A percentile compares a stretch with the other conserved stretches of the same genome.
Conservation (phyloP, 2,113 vertebrate species). For the Vanacampus margaritifer region DNA sequence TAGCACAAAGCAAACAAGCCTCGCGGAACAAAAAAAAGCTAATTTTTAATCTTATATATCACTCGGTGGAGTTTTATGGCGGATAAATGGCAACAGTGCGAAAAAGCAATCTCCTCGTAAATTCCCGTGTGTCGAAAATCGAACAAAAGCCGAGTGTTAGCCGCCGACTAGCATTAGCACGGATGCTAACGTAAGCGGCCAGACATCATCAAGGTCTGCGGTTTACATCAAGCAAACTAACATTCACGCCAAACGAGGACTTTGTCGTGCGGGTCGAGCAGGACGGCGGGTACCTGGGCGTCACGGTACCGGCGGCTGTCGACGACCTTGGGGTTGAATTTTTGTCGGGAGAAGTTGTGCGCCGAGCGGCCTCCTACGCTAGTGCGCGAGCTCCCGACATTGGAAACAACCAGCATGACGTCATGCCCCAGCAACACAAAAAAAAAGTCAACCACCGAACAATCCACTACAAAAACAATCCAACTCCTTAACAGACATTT, state of each 20-base stretch:
- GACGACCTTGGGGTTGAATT: slow-evolving; percentile 55
- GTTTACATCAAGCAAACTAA: slow-evolving; percentile 6
- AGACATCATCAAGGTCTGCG: slow-evolving; percentile 14
- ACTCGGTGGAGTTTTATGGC: not conserved
- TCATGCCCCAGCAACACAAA: slow-evolving; percentile 50
- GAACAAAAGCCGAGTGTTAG: slow-evolving; percentile 49
- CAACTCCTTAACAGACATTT: not conserved
- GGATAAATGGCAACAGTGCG: slow-evolving; percentile 7
- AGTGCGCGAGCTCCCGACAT: slow-evolving; percentile 57
- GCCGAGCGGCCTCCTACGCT: slow-evolving; percentile 66
- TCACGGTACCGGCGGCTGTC: slow-evolving; percentile 44
- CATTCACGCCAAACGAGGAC: not conserved
- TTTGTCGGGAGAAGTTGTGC: slow-evolving; percentile 38
- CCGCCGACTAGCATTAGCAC: slow-evolving; percentile 48
- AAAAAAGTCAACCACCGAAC: slow-evolving; percentile 19
- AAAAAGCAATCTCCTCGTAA: not conserved
- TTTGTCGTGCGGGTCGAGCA: not conserved
- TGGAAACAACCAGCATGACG: slow-evolving; percentile 72
- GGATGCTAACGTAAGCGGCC: slow-evolving; percentile 41
- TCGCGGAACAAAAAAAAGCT: slow-evolving; percentile 20
- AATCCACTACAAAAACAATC: not conserved
- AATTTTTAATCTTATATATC: not conserved
- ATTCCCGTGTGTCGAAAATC: slow-evolving; percentile 28
- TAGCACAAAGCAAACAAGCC: slow-evolving; percentile 53
- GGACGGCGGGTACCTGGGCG: slow-evolving; percentile 47